Conservation (phyloP, 2,113 vertebrate genomes). For the Istiophorus platypterus region DNA sequence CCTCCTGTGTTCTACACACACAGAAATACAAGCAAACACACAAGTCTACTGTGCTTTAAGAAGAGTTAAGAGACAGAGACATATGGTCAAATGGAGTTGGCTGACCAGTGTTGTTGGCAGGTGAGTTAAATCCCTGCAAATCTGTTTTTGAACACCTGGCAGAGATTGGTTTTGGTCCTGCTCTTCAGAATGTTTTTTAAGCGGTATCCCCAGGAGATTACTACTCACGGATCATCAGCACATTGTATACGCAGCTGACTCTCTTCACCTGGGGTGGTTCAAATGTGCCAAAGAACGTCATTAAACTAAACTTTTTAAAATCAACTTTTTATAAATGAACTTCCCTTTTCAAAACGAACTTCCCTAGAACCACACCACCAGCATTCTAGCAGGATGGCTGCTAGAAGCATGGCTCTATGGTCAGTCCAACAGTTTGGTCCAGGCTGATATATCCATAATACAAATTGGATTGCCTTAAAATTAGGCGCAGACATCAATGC, state of each 20-base stretch:
- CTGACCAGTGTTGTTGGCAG: conserved; percentile 35
- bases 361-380: too few relatives aligned
- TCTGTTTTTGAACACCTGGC: conserved; percentile 64
- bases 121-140: conserved; percentile 61
- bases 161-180: conserved; percentile 39
- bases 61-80: conserved; percentile 2
- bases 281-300: conserved; percentile 20
- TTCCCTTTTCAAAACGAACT: too few relatives aligned
- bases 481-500: not conserved
- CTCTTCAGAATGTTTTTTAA: conserved; percentile 38
- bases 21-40: conserved; percentile 22
- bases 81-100: conserved; percentile 12
- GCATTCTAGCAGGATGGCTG: too few relatives aligned
- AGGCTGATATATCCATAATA: not conserved
- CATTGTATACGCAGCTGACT: conserved; percentile 52
- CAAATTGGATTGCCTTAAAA: too few relatives aligned
- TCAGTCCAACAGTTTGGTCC: not conserved
- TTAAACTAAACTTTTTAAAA: conserved; percentile 8
- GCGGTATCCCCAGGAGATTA: conserved; percentile 53
- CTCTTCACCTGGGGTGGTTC: conserved; percentile 14
- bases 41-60: not conserved
- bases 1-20: not conserved
- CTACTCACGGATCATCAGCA: conserved; percentile 37
- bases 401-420: not conserved
- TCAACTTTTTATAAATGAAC: conserved; percentile 21